A percentile compares a stretch with the other conserved stretches of the same genome.
These are phyloP conservation scores for Tineola bisselliella DNA, from an alignment of 2,888 invertebrate genomes.

Conservation along the genomic window DNA sequence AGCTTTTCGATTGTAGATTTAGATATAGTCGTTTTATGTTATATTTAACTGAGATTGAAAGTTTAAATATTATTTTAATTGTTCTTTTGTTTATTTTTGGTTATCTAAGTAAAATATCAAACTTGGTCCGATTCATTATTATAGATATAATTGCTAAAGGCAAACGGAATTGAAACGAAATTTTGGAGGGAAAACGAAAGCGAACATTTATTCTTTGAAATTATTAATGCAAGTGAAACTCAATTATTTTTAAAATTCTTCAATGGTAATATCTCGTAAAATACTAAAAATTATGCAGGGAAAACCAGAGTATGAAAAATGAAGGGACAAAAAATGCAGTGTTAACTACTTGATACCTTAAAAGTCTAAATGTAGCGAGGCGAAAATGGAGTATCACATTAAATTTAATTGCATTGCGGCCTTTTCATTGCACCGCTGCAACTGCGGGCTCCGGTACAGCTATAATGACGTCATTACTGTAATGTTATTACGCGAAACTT, in stretches of 20 bases:
- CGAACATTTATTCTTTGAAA: too few relatives aligned
- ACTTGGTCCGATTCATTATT: too few relatives aligned
- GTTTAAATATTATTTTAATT: too few relatives aligned
- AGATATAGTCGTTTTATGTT: not conserved
- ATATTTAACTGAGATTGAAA: too few relatives aligned
- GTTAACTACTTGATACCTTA: conserved; percentile 10
- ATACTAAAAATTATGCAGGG: not conserved
- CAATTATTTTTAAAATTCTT: not conserved
- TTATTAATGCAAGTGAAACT: too few relatives aligned
- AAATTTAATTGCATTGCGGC: conserved; percentile 33
- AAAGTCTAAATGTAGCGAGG: conserved; percentile 13
- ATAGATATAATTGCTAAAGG: too few relatives aligned
- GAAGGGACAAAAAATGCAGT: not conserved
- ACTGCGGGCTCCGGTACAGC: conserved; percentile 16
- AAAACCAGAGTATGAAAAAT: not conserved
- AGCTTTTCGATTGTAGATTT: conserved; percentile 23
- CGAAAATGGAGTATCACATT: conserved; percentile 34
- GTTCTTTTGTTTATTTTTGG: too few relatives aligned
- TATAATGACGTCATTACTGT: conserved; percentile 38
- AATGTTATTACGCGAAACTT: conserved; percentile 28
- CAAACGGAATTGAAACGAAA: too few relatives aligned
- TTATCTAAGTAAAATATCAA: too few relatives aligned
- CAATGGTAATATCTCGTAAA: not conserved
- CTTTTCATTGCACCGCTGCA: conserved; percentile 31
- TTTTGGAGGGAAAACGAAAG: too few relatives aligned